Evolutionary conservation across 1,140 invertebrate genomes (phyloP).

Genomic region (Penaeus japonicus): DNA sequence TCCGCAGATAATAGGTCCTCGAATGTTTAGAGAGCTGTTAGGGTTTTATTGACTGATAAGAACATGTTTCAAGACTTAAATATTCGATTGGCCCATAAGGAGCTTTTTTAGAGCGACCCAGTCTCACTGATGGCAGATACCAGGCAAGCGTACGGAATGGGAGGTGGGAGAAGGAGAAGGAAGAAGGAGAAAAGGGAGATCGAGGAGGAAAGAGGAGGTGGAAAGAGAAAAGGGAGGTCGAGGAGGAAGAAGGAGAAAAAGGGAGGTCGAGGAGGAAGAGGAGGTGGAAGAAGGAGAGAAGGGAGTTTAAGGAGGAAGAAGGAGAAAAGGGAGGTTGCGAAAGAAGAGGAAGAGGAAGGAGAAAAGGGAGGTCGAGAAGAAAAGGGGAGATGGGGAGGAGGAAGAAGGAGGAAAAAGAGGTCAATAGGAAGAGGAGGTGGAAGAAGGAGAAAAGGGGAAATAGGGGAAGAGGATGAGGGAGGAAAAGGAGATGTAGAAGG

Average conservation of each 20-base stretch:
- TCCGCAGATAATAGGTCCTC: neutral
- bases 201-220: neutral
- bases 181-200: neutral
- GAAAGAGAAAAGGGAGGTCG: neutral
- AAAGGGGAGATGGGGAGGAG: neutral
- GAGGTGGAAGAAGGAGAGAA: neutral
- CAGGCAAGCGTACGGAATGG: neutral
- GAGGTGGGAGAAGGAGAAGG: neutral
- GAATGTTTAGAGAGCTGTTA: neutral
- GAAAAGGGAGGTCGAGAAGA: neutral
- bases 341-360: neutral
- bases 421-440: neutral
- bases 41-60: slow-evolving; percentile 46
- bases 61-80: slow-evolving; percentile 29
- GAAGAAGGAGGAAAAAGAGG: slow-evolving; percentile 19
- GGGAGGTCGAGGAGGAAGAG: neutral
- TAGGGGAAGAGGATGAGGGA: too few relatives aligned
- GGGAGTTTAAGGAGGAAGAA: neutral
- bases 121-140: neutral
- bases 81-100: neutral
- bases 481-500: too few relatives aligned
- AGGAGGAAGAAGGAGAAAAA: neutral
- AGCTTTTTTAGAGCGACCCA: too few relatives aligned
- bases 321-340: neutral
- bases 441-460: neutral